Evolutionary conservation across 2,113 vertebrate species (phyloP).

Genomic region (Solenodon paradoxus): DNA sequence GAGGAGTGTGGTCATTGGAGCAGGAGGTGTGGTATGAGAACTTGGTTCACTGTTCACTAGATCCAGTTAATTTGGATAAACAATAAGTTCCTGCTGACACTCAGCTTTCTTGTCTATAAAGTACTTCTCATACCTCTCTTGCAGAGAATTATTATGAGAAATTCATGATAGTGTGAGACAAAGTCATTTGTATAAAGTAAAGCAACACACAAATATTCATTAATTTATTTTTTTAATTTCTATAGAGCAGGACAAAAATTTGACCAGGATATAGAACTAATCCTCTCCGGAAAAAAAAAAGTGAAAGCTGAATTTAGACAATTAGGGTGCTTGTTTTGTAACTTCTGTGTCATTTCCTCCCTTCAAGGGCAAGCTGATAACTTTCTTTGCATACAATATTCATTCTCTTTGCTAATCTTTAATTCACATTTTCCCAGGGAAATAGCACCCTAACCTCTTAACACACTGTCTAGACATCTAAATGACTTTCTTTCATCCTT

Average conservation of each 20-base stretch:
- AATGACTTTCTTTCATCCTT: conserved; percentile 53
- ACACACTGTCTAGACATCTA: conserved; percentile 47
- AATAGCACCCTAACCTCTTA: conserved; percentile 27
- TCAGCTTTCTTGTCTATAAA: background rate
- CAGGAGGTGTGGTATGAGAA: background rate
- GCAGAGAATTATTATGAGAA: background rate
- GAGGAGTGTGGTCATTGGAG: background rate
- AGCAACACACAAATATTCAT: background rate
- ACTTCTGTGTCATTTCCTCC: background rate
- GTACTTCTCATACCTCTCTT: background rate
- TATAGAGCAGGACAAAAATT: background rate
- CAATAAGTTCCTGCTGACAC: background rate
- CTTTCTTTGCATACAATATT: conserved; percentile 9
- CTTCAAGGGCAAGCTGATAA: conserved; percentile 3
- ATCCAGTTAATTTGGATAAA: background rate
- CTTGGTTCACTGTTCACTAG: background rate
- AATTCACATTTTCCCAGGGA: conserved; percentile 44
- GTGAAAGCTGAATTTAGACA: background rate
- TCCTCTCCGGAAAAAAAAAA: background rate
- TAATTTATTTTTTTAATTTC: background rate
- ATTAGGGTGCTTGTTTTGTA: background rate
- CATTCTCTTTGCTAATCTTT: background rate
- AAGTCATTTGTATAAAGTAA: background rate
- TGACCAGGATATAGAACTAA: background rate
- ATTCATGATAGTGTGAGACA: background rate